These are phyloP conservation scores for Neodon shergylaensis DNA, from an alignment of 2,113 vertebrate species.

Conservation along the genomic window DNA sequence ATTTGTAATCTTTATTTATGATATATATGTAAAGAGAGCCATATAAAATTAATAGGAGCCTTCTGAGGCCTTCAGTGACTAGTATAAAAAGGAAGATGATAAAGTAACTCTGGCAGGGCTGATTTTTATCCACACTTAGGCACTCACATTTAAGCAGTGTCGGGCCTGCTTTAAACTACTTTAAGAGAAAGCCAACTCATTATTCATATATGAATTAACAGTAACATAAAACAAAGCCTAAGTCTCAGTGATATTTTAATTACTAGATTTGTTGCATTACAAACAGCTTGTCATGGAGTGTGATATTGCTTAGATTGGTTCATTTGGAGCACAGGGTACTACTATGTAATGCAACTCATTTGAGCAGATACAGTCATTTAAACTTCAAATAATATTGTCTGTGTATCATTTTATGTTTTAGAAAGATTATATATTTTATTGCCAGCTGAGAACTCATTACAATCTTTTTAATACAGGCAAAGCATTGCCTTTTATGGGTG, in stretches of 20 bases:
- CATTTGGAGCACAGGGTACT: conserved; percentile 32
- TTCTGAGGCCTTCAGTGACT: conserved; percentile 9
- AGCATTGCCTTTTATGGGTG: background rate
- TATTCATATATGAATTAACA: conserved; percentile 48
- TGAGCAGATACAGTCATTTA: conserved; percentile 1
- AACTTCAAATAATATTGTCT: conserved; percentile 24
- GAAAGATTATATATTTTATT: conserved; percentile 5
- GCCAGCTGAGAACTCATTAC: background rate
- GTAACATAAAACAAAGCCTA: conserved; percentile 25
- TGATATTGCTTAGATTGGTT: background rate
- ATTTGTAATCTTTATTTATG: conserved; percentile 55
- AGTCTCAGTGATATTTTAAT: conserved; percentile 12
- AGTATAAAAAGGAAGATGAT: conserved; percentile 39
- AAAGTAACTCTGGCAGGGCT: conserved; percentile 53
- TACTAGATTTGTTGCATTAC: conserved; percentile 6
- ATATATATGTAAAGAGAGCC: conserved; percentile 56
- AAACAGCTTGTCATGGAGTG: conserved; percentile 10
- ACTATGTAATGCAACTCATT: background rate
- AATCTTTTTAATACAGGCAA: conserved; percentile 7
- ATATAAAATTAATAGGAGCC: conserved; percentile 42
- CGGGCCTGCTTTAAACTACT: conserved; percentile 54
- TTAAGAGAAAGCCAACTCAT: conserved; percentile 42
- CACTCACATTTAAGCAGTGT: conserved; percentile 57
- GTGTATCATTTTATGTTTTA: conserved; percentile 29
- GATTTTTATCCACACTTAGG: conserved; percentile 40